Evolutionary conservation across 2,113 vertebrate genomes (phyloP).

Genomic region (Potamarius usumacintae): DNA sequence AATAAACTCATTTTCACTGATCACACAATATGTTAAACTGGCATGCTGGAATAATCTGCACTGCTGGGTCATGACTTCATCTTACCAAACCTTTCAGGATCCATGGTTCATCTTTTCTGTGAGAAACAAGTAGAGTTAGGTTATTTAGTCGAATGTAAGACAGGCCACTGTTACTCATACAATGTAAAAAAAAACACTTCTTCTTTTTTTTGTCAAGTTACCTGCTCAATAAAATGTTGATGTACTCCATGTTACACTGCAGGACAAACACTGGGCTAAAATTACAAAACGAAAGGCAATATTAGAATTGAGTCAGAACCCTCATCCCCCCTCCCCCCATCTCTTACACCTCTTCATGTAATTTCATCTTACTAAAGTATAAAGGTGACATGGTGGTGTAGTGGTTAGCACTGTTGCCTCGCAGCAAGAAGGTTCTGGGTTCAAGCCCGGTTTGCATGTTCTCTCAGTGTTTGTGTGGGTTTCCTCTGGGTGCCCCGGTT

Average conservation of each 20-base stretch:
- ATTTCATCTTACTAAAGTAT: too few species aligned
- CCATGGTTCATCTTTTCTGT: conserved; percentile 87
- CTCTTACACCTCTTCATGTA: too few species aligned
- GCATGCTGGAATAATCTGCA: neutral
- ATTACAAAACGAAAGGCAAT: conserved; percentile 48
- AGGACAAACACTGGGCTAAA: conserved; percentile 87
- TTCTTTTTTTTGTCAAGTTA: conserved; percentile 56
- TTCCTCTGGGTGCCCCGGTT: too few species aligned
- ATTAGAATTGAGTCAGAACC: neutral
- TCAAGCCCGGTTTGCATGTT: too few species aligned
- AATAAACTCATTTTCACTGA: neutral
- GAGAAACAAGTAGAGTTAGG: conserved; percentile 40
- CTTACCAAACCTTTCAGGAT: conserved; percentile 93
- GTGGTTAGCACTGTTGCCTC: too few species aligned
- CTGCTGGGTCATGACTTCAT: neutral
- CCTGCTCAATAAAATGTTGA: conserved; percentile 84
- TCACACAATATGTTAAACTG: neutral
- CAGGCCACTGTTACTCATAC: neutral
- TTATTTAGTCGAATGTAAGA: neutral
- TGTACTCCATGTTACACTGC: conserved; percentile 84
- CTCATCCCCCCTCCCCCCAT: too few species aligned
- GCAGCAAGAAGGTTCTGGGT: too few species aligned
- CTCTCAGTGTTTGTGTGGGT: too few species aligned
- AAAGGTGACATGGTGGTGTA: too few species aligned
- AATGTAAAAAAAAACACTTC: neutral